Evolutionary conservation across 2,888 invertebrate species (phyloP).

Genomic region (Drosophila putrida): DNA sequence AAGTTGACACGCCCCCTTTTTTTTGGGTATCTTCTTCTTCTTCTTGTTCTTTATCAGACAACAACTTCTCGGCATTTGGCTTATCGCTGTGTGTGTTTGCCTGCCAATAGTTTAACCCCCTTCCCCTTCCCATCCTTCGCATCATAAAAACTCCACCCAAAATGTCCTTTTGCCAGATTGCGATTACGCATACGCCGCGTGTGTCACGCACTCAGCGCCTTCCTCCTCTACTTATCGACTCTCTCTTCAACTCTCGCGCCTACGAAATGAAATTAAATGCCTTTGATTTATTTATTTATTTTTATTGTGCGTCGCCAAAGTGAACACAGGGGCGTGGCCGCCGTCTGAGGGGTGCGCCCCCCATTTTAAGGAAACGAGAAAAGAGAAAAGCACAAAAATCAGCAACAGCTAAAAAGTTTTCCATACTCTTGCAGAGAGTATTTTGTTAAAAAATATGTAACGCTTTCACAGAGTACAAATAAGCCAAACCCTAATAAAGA

Average conservation of each 20-base stretch:
- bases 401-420: slow-evolving; percentile 40
- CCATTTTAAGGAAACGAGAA: slow-evolving; percentile 11
- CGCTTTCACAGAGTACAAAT: too few relatives aligned
- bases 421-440: background rate
- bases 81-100: slow-evolving; percentile 29
- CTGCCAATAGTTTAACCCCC: slow-evolving; percentile 49
- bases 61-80: slow-evolving; percentile 30
- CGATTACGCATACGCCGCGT: slow-evolving; percentile 72
- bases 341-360: background rate
- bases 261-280: slow-evolving; percentile 72
- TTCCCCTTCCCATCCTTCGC: too few relatives aligned
- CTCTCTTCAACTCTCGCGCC: slow-evolving; percentile 17
- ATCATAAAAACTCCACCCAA: background rate
- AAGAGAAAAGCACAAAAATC: slow-evolving; percentile 27
- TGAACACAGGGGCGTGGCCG: slow-evolving; percentile 40
- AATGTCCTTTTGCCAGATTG: slow-evolving; percentile 20
- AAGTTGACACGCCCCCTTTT: slow-evolving; percentile 42
- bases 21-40: background rate
- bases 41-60: background rate
- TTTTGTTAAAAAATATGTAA: too few relatives aligned
- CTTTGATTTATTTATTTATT: slow-evolving; percentile 77
- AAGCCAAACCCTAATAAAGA: too few relatives aligned
- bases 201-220: slow-evolving; percentile 54
- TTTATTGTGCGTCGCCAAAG: slow-evolving; percentile 41
- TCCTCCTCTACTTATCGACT: background rate